A percentile compares a stretch with the other conserved stretches of the same genome.
These are phyloP conservation scores for Zaprionus camerounensis DNA, from an alignment of 1,140 invertebrate species.

Conservation along the genomic window DNA sequence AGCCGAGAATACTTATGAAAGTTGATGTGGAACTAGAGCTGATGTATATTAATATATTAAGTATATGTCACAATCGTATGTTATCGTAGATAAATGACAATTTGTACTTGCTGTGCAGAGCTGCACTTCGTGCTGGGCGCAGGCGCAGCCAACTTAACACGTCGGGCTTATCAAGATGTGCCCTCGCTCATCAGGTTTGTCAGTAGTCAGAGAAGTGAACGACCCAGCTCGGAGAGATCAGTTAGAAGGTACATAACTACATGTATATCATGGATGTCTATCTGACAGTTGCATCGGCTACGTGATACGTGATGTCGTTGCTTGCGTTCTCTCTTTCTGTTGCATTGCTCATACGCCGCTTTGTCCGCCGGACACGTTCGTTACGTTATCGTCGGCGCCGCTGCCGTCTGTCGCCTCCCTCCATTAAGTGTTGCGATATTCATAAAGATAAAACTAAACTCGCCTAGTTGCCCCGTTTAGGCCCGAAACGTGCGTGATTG, in stretches of 20 bases:
- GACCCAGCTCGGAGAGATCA: conserved; percentile 18
- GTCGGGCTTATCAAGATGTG: background rate
- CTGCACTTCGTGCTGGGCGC: background rate
- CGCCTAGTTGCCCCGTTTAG: conserved; percentile 26
- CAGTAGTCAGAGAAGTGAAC: conserved; percentile 14
- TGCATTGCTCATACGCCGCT: conserved; percentile 17
- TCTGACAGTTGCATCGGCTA: conserved; percentile 54
- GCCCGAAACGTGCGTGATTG: conserved; percentile 32
- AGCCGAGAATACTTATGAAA: background rate
- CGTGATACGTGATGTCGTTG: conserved; percentile 55
- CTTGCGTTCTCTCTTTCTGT: background rate
- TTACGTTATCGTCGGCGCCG: conserved; percentile 41
- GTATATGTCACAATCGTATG: no score
- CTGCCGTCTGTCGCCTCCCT: conserved; percentile 53
- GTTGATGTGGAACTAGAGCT: background rate
- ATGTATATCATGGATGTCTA: conserved; percentile 20
- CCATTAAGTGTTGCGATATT: conserved; percentile 71
- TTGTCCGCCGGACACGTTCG: conserved; percentile 47
- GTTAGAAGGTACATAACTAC: background rate
- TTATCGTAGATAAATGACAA: no score
- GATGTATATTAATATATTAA: background rate
- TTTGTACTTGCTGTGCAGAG: no score
- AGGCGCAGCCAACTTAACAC: background rate
- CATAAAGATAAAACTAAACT: conserved; percentile 65
- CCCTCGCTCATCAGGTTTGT: conserved; percentile 3